These are phyloP conservation scores for Mylabris phalerata DNA, from an alignment of 1,140 invertebrate genomes.

Conservation along the genomic window DNA sequence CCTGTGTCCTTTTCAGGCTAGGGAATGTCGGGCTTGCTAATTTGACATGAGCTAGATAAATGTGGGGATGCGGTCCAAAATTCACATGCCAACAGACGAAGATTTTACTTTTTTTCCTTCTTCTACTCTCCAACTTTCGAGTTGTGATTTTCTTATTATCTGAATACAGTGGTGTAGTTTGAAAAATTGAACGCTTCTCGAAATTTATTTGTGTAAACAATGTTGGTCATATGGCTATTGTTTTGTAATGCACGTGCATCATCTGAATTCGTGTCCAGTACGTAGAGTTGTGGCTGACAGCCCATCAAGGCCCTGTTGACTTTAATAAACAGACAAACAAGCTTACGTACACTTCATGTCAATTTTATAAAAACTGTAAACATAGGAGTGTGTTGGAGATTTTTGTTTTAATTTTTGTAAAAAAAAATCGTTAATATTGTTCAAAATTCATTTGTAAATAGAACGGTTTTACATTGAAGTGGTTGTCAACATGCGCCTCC, in stretches of 20 bases:
- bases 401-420: too few species aligned
- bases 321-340: constrained; percentile 15
- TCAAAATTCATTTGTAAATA: too few species aligned
- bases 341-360: constrained; percentile 13
- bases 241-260: constrained; percentile 1
- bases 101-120: not conserved
- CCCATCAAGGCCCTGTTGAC: constrained; percentile 17
- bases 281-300: constrained; percentile 16
- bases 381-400: not conserved
- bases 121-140: too few species aligned
- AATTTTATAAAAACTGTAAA: constrained; percentile 15
- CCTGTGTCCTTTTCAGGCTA: not conserved
- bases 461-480: not conserved
- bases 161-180: too few species aligned
- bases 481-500: constrained; percentile 1
- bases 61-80: not conserved
- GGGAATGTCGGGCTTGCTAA: constrained; percentile 4
- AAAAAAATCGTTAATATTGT: too few species aligned
- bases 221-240: constrained; percentile 2
- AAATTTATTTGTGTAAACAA: too few species aligned
- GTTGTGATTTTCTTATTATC: too few species aligned
- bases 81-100: too few species aligned
- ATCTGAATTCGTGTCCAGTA: not conserved
- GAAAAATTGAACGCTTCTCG: too few species aligned
- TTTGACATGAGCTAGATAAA: constrained; percentile 16